Base-by-base conservation (phyloP, 2,797 vertebrate species). In the Mastacembelus armatus region DNA sequence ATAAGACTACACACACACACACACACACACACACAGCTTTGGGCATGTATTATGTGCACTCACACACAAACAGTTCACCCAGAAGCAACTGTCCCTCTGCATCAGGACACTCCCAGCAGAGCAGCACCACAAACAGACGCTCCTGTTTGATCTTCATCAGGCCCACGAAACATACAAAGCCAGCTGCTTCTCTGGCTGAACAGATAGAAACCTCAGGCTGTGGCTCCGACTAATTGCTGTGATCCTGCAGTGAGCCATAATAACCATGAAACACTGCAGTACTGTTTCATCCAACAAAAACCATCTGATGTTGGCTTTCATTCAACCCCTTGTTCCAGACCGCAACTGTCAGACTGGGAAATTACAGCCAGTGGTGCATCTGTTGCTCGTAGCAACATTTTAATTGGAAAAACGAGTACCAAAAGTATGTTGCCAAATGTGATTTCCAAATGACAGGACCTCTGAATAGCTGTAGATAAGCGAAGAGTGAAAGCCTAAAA, bases 171-270 rank as follows among this genome's bases (percentile, higher is more conserved):
- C 38, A 0, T 5, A 19, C 47, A 32, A 52, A 45, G 1, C 10
- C 44, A n/a, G 45, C 74, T 36, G 68, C 47, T 50, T 65, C 7
- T 0, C 50, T n/a, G 19, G n/a, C 42, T 18, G 43, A 12, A 18
- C 40, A 10, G 26, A 83, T 7, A 51, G 24, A 67, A 74, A 71
- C 59, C 50, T 70, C 61, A 38, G 77, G 63, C 62, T 71, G 62
- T 27, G 54, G 44, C 54, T 78, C 55, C 7, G 12, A 67, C 62
- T 80, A 75, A 80, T 56, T 82, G 69, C 47, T 67, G 44, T 54
- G 64, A 65, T 69, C 56, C 69, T 60, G 77, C 73, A 68, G 44
- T 36, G 73, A 80, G 42, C 66, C 48, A 16, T 49, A 45, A 68
- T 66, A 64, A 71, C 56, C 49, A 61, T 50, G 43, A 85, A 65